Base-by-base conservation (phyloP, 2,888 invertebrate species). In the Operophtera brumata region DNA sequence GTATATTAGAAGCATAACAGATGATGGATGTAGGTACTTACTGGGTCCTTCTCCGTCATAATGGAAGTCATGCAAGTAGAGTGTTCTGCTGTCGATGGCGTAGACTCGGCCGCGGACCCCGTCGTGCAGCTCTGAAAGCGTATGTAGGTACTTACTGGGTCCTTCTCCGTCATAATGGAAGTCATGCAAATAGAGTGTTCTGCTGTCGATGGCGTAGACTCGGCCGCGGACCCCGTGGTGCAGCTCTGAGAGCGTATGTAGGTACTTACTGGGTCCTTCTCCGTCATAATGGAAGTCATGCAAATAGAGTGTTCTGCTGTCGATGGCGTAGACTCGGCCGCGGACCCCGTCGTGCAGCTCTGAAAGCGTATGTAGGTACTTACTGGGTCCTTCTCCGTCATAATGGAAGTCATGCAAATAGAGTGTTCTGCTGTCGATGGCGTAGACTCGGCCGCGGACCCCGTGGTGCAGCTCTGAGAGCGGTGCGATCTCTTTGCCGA, bases 1-100 rank as follows among this genome's bases (percentile, higher is more conserved):
- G n/a, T n/a, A n/a, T n/a, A n/a, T n/a, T n/a, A n/a, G n/a, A n/a
- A n/a, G n/a, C n/a, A n/a, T n/a, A n/a, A n/a, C n/a, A n/a, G n/a
- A n/a, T n/a, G n/a, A n/a, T n/a, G n/a, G n/a, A n/a, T n/a, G n/a
- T n/a, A n/a, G n/a, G 45, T 46, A 77, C 82, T 80, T 72, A 96
- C 96, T 95, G 78, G 97, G 97, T 44, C 96, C 97, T 82, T 96
- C 95, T 54, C 97, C 97, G 73, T 97, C 97, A 81, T 97, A 97
- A 64, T 93, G 94, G 86, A 97, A 96, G 87, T 95, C 95, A 80
- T 96, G 94, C 69, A 97, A 92, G 87, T 95, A 96, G 54, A 97
- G 84, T 46, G 97, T 97, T 71, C 96, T 91, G 46, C 96, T 94
- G 85, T 97, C 97, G 0, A 97, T 96, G 6, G 96, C 97, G 83